Evolutionary conservation across 1,140 invertebrate species (phyloP).

Genomic region (Araneus ventricosus): DNA sequence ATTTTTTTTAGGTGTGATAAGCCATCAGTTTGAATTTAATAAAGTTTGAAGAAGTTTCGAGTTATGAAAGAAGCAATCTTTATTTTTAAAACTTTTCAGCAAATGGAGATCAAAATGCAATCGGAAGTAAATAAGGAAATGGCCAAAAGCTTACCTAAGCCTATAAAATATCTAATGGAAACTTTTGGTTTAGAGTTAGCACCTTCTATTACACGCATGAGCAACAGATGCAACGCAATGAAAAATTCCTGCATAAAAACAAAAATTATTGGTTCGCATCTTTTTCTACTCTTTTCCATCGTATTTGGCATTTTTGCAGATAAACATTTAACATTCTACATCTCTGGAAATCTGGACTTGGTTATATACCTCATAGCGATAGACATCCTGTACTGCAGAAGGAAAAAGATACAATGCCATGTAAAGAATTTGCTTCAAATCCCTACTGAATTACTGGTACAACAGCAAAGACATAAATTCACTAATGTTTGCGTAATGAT

Average conservation of each 20-base stretch:
- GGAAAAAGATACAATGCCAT: background rate
- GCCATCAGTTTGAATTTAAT: too few species aligned
- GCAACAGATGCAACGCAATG: background rate
- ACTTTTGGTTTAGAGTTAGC: background rate
- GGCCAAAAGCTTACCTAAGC: background rate
- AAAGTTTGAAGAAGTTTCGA: background rate
- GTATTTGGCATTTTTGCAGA: background rate
- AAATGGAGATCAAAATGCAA: background rate
- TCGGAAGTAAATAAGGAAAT: background rate
- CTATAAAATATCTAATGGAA: background rate
- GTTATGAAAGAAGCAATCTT: background rate
- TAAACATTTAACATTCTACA: background rate
- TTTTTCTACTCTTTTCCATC: background rate
- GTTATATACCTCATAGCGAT: background rate
- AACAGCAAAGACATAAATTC: background rate
- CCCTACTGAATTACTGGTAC: background rate
- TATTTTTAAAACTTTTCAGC: background rate
- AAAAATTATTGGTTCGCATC: background rate
- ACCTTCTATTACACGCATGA: background rate
- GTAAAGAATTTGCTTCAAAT: background rate
- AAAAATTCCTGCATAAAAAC: background rate
- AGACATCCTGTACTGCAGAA: background rate
- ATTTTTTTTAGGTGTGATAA: too few species aligned
- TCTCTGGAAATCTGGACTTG: constrained; percentile 3
- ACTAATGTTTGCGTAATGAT: background rate